These are phyloP conservation scores for Heliopora coerulea DNA, from an alignment of 92 coral and sea anemone genomes.

Conservation along the genomic window DNA sequence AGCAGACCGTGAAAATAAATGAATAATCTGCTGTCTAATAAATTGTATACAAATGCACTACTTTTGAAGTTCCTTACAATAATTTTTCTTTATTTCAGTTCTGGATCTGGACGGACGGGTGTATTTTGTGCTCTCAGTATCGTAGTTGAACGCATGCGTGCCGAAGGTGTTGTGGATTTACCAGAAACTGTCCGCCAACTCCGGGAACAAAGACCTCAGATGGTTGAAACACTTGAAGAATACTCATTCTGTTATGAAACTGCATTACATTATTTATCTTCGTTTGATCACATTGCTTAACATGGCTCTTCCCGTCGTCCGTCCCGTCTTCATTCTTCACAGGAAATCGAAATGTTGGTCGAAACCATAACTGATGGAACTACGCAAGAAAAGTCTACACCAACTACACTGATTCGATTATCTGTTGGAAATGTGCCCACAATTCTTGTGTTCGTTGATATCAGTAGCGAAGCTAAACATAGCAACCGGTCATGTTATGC, in stretches of 20 bases:
- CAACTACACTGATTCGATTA: no score
- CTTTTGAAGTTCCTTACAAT: neutral
- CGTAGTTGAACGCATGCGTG: constrained; percentile 98
- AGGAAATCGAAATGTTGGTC: no score
- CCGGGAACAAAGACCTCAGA: constrained; percentile 91
- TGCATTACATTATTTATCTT: constrained; percentile 92
- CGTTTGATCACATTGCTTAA: constrained; percentile 76
- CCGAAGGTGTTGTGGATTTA: constrained; percentile 96
- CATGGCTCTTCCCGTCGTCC: neutral
- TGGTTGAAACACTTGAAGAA: constrained; percentile 97
- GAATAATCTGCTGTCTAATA: no score
- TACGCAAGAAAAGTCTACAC: no score
- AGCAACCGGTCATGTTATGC: no score
- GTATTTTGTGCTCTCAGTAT: constrained; percentile 82
- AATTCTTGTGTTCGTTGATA: no score
- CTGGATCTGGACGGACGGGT: constrained; percentile 93
- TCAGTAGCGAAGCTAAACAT: no score
- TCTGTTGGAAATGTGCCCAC: no score
- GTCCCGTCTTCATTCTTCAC: neutral
- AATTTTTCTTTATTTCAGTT: constrained; percentile 45
- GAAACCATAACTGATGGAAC: no score
- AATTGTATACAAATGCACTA: no score
- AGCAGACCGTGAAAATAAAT: no score
- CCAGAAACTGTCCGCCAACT: constrained; percentile 94
- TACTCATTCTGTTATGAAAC: constrained; percentile 94